Conservation (phyloP, 2,888 invertebrate genomes). For the Stenoptilia bipunctidactyla region DNA sequence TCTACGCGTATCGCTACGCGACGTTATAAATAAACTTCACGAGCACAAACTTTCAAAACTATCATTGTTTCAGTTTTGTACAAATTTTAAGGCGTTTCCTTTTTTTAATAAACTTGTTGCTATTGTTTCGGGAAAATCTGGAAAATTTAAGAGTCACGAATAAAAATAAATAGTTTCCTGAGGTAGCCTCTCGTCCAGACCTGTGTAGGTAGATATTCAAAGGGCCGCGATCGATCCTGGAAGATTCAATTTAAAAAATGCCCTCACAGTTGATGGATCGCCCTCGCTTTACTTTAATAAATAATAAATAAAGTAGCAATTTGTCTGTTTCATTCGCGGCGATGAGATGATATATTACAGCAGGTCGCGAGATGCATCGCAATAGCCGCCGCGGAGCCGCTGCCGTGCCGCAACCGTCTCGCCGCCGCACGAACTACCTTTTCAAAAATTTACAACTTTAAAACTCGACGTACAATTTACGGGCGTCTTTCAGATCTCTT, state of each 20-base stretch:
- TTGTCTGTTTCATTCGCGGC: conserved; percentile 52
- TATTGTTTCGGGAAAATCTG: too few species aligned
- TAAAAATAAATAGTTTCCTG: too few species aligned
- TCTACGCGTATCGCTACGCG: too few species aligned
- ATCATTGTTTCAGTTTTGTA: too few species aligned
- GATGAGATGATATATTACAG: conserved; percentile 58
- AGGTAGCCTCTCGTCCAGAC: too few species aligned
- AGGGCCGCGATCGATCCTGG: not conserved
- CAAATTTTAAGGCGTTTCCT: too few species aligned
- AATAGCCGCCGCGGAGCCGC: too few species aligned
- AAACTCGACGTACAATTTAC: not conserved
- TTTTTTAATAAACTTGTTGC: too few species aligned
- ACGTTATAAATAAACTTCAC: too few species aligned
- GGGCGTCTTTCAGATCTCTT: not conserved
- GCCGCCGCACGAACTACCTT: not conserved
- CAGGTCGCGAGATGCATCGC: conserved; percentile 17
- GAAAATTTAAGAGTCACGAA: too few species aligned
- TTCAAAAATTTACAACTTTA: not conserved
- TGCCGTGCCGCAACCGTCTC: not conserved
- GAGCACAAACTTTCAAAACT: too few species aligned
- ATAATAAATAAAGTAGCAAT: conserved; percentile 57
- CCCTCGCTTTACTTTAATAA: conserved; percentile 50
- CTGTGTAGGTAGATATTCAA: too few species aligned
- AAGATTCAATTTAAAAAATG: not conserved
- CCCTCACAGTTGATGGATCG: conserved; percentile 45